Evolutionary conservation across 2,113 vertebrate species (phyloP).

Genomic region (Glaucidium brasilianum): DNA sequence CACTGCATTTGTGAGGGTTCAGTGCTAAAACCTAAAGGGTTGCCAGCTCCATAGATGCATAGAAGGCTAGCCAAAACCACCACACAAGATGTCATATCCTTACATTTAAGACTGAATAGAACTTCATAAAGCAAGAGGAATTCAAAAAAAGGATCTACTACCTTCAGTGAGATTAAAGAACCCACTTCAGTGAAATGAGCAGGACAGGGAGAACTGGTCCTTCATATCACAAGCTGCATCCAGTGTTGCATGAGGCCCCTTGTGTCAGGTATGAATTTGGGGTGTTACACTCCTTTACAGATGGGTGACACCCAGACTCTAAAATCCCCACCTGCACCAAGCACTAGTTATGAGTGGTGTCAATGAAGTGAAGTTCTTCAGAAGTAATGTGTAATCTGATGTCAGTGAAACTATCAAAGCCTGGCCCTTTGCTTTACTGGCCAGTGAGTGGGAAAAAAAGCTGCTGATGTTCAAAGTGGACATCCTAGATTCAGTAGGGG

Average conservation of each 20-base stretch:
- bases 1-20: neutral
- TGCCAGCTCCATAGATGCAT: neutral
- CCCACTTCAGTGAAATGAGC: neutral
- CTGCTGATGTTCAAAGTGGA: neutral
- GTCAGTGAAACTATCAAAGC: neutral
- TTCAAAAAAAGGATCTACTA: neutral
- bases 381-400: neutral
- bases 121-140: neutral
- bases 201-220: neutral
- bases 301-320: neutral
- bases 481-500: neutral
- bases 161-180: neutral
- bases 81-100: neutral
- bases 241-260: neutral
- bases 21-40: neutral
- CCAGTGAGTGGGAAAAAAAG: neutral
- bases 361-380: neutral
- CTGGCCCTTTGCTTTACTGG: neutral
- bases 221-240: neutral
- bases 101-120: neutral
- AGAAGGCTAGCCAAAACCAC: neutral
- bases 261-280: neutral
- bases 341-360: neutral
- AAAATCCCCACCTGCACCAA: neutral
- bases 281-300: neutral